These are phyloP conservation scores for Meteorus colon DNA, from an alignment of 2,888 invertebrate genomes.

Conservation along the genomic window DNA sequence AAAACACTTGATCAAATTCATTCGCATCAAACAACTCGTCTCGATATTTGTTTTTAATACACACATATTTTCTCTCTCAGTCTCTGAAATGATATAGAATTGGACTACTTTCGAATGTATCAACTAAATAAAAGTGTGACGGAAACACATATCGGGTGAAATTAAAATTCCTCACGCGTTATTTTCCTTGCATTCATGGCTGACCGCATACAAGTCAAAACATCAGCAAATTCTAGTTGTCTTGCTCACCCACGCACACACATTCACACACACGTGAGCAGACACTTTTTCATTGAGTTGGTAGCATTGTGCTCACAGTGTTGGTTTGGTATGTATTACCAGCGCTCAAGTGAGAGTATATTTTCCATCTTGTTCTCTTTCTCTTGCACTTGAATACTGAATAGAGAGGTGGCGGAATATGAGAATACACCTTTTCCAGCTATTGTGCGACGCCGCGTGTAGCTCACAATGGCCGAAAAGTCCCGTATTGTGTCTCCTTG, in stretches of 20 bases:
- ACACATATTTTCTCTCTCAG: too few relatives aligned
- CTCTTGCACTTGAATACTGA: neutral
- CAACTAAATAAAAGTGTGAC: too few relatives aligned
- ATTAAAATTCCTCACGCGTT: neutral
- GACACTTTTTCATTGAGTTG: neutral
- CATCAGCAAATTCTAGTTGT: conserved; percentile 32
- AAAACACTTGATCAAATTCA: conserved; percentile 36
- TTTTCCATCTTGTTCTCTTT: conserved; percentile 22
- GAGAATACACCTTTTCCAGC: conserved; percentile 67
- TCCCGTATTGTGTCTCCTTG: conserved; percentile 66
- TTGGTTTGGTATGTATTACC: conserved; percentile 50
- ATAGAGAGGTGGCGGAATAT: conserved; percentile 64
- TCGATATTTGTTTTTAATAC: neutral
- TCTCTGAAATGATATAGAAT: too few relatives aligned
- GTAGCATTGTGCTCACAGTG: conserved; percentile 47
- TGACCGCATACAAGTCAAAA: conserved; percentile 30
- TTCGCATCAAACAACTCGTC: conserved; percentile 28
- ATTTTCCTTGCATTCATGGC: conserved; percentile 25
- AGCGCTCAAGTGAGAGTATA: neutral
- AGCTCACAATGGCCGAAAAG: conserved; percentile 62
- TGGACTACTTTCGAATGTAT: too few relatives aligned
- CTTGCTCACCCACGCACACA: too few relatives aligned
- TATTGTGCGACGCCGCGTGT: conserved; percentile 54
- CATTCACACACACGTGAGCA: too few relatives aligned
- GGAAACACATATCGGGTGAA: conserved; percentile 27